phyloP scores from a whole-genome alignment of 2,797 vertebrate genomes.

The Sorex maritimensis region DNA sequence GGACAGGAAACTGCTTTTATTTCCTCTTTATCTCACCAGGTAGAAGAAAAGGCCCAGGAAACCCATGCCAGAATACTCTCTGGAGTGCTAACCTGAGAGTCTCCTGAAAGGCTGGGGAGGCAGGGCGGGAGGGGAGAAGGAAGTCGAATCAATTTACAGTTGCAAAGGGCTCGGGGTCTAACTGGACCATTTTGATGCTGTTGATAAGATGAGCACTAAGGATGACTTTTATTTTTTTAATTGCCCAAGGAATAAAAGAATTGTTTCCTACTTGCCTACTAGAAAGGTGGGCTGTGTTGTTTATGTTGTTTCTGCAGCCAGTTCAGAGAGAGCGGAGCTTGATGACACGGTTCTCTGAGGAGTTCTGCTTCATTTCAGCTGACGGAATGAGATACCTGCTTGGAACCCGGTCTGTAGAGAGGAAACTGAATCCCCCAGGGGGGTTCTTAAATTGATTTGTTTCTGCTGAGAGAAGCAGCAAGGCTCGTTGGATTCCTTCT shows the following conservation, averaged over 20 bases:
- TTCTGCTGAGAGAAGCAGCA: slow-evolving; percentile 32
- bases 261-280: slow-evolving; percentile 18
- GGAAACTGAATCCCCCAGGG: slow-evolving; percentile 52
- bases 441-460: slow-evolving; percentile 50
- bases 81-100: neutral
- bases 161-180: slow-evolving; percentile 37
- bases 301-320: neutral
- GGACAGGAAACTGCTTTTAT: neutral
- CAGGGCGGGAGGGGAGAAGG: neutral
- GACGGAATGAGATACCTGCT: neutral
- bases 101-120: neutral
- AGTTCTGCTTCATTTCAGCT: slow-evolving; percentile 45
- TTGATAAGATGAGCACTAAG: neutral
- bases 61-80: neutral
- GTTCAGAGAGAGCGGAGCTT: slow-evolving; percentile 46
- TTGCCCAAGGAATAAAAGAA: slow-evolving; percentile 65
- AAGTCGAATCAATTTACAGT: slow-evolving; percentile 52
- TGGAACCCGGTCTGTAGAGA: slow-evolving; percentile 36
- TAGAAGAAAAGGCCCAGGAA: slow-evolving; percentile 41
- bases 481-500: neutral
- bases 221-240: slow-evolving; percentile 30
- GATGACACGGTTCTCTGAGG: slow-evolving; percentile 26
- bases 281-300: neutral
- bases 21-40: slow-evolving; percentile 25
- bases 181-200: slow-evolving; percentile 41